phyloP scores from a whole-genome alignment of 2,797 vertebrate species.

The Sebastes alutus region DNA sequence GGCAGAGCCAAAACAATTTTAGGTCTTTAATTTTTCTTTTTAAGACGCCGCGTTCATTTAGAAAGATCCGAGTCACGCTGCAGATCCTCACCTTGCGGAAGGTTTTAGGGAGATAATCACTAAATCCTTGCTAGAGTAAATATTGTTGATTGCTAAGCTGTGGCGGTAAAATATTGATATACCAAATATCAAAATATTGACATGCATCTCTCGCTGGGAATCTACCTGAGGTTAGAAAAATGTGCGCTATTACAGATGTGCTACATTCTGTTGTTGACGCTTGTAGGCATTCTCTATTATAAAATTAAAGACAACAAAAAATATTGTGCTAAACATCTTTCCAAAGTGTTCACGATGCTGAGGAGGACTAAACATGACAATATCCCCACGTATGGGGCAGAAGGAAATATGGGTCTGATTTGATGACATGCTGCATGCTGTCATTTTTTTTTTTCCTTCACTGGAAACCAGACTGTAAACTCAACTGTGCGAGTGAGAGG shows the following conservation, averaged over 20 bases:
- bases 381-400: conserved; percentile 37
- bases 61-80: conserved; percentile 29
- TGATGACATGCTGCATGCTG: conserved; percentile 54
- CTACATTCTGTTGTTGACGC: conserved; percentile 45
- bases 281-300: conserved; percentile 34
- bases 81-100: conserved; percentile 24
- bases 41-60: conserved; percentile 41
- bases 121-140: conserved; percentile 39
- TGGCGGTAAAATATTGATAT: conserved; percentile 41
- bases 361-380: conserved; percentile 46
- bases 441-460: conserved; percentile 30
- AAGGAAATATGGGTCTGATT: conserved; percentile 55
- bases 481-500: conserved; percentile 65
- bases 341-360: conserved; percentile 8
- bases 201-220: conserved; percentile 42
- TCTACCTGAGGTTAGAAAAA: conserved; percentile 35
- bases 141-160: conserved; percentile 30
- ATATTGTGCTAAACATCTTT: conserved; percentile 17
- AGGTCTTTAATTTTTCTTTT: conserved; percentile 62
- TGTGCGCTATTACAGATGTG: conserved; percentile 25
- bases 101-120: conserved; percentile 43
- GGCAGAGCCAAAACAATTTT: conserved; percentile 57
- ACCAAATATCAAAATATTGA: conserved; percentile 62
- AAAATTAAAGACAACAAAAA: conserved; percentile 9
- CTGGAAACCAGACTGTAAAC: conserved; percentile 66